Evolutionary conservation across 2,797 vertebrate genomes (phyloP), one percentile per base, ranked within the genome.

Genomic region (Myotis daubentonii): DNA sequence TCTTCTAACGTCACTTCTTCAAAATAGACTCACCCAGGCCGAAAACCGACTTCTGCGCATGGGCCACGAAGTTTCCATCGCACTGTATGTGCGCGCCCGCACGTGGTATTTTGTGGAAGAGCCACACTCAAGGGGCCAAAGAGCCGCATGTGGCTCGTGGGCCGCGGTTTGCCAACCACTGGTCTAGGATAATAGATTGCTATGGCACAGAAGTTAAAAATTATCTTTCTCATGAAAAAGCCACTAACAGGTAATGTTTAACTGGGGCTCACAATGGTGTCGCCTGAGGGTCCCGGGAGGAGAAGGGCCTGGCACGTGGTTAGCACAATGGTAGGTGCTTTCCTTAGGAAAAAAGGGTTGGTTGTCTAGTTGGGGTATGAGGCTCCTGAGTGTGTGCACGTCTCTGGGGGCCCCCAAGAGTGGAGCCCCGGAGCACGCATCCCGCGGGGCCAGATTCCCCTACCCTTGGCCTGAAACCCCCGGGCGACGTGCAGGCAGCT

Each of bases 161-260:
- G 36, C 36, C 36, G 36, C 36, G 36, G 36, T 36, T 36, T 36
- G 36, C 36, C 36, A 36, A 36, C 36, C 36, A 36, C 36, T 36
- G 36, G 36, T 36, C 38, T 44, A 44, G 53, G 22, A 65, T 36
- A 60, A 85, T 22, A 76, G 75, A 71, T 74, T 49, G 28, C 70
- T 86, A 3, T 79, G 49, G 80, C 70, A 17, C 16, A 10, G n/a
- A 72, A 85, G 90, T 84, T 87, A 79, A 95, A 87, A 55, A 60
- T 16, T 7, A 1, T 30, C 68, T 88, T 90, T 84, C 81, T 84
- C 28, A 70, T 75, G 57, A 82, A 88, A 83, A 55, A 17, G 41
- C 12, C 4, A n/a, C 22, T 19, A 44, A 76, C 79, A 15, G 44
- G 57, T 30, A 22, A 70, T 33, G 38, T 68, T 72, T 66, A 51